Evolutionary conservation across 2,113 vertebrate genomes (phyloP).

Genomic region (Mugil cephalus): DNA sequence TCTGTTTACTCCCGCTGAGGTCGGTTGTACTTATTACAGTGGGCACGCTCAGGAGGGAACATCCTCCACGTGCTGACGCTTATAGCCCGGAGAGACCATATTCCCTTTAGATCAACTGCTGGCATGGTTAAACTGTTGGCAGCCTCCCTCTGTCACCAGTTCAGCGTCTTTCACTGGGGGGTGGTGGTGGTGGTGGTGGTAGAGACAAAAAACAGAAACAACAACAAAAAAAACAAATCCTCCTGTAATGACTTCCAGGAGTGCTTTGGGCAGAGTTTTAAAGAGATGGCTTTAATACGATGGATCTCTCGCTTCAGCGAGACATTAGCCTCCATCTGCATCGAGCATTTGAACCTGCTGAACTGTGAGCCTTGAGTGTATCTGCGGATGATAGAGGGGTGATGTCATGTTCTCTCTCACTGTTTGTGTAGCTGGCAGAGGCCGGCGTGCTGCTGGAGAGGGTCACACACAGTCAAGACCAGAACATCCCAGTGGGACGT

Average conservation of each 20-base stretch:
- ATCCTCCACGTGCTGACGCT: constrained; percentile 32
- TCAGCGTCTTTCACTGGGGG: constrained; percentile 1
- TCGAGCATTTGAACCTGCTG: constrained; percentile 72
- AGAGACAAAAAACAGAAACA: constrained; percentile 41
- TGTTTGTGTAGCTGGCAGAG: constrained; percentile 80
- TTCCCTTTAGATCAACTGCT: constrained; percentile 8
- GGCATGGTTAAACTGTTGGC: background rate
- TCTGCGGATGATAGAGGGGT: constrained; percentile 77
- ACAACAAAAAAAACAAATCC: constrained; percentile 65
- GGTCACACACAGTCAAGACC: constrained; percentile 50
- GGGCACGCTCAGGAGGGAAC: constrained; percentile 23
- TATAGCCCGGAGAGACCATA: background rate
- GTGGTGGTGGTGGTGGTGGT: background rate
- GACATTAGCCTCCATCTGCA: constrained; percentile 56
- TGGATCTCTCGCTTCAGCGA: constrained; percentile 42
- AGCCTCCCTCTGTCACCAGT: constrained; percentile 5
- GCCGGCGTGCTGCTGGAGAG: constrained; percentile 51
- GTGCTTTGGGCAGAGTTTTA: constrained; percentile 11
- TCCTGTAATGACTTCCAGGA: constrained; percentile 63
- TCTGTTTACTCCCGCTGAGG: constrained; percentile 71
- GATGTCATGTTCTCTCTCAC: constrained; percentile 81
- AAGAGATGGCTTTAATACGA: constrained; percentile 25
- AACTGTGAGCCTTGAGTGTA: constrained; percentile 71
- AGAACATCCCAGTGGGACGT: constrained; percentile 50
- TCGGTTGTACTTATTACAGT: constrained; percentile 54